These are phyloP conservation scores for Agrotis clavis DNA, from an alignment of 2,888 invertebrate species.

Conservation along the genomic window DNA sequence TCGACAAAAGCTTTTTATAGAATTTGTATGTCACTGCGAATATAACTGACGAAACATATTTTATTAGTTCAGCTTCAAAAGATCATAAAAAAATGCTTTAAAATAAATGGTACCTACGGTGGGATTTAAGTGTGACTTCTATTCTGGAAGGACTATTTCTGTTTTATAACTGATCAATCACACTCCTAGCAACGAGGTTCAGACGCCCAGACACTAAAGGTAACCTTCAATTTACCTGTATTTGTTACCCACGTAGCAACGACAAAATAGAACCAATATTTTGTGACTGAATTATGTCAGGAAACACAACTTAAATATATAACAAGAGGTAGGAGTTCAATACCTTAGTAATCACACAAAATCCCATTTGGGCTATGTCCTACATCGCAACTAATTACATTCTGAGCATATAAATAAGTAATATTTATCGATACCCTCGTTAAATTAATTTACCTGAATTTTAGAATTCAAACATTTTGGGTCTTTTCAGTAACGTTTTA, in stretches of 20 bases:
- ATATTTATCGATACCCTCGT: conserved; percentile 41
- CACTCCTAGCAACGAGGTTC: background rate
- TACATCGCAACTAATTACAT: conserved; percentile 31
- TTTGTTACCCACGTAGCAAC: background rate
- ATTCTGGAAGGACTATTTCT: background rate
- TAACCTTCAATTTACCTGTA: background rate
- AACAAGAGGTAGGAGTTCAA: conserved; percentile 6
- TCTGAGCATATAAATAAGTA: conserved; percentile 44
- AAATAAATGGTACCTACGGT: conserved; percentile 12
- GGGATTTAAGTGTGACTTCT: background rate
- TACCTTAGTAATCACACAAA: conserved; percentile 34
- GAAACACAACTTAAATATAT: conserved; percentile 8
- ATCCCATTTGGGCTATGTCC: conserved; percentile 21
- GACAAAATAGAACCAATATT: background rate
- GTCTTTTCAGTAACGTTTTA: conserved; percentile 1
- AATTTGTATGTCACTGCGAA: conserved; percentile 43
- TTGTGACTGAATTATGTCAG: background rate
- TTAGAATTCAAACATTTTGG: conserved; percentile 8
- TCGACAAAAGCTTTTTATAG: conserved; percentile 49
- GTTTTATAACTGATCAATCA: background rate
- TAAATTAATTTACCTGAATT: conserved; percentile 27
- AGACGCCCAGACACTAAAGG: conserved; percentile 1
- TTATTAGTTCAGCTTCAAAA: conserved; percentile 18
- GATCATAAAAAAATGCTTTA: background rate
- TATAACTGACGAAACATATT: conserved; percentile 25